Conservation (phyloP, 2,888 invertebrate genomes). For the Apodemia zela region DNA sequence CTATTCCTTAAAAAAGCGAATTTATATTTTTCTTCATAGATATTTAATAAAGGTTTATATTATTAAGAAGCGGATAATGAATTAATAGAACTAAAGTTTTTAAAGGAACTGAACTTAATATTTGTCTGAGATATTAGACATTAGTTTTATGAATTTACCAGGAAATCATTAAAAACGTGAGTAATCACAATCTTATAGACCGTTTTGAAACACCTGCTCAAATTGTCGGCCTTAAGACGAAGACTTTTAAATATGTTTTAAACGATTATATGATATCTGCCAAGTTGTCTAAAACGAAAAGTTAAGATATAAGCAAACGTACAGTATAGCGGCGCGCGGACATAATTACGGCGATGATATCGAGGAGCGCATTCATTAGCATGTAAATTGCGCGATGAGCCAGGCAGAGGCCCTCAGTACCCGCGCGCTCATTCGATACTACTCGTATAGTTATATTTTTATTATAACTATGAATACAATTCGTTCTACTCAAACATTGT, state of each 20-base stretch:
- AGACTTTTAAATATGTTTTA: slow-evolving; percentile 19
- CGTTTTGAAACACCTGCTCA: neutral
- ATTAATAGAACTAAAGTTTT: no score
- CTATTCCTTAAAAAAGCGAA: no score
- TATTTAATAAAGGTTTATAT: no score
- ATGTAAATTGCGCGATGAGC: slow-evolving; percentile 72
- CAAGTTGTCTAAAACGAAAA: slow-evolving; percentile 50
- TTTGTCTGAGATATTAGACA: no score
- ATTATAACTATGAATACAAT: neutral
- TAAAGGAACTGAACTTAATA: no score
- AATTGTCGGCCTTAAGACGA: no score
- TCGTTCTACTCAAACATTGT: no score
- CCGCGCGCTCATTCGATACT: slow-evolving; percentile 25
- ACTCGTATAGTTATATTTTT: neutral
- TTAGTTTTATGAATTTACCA: slow-evolving; percentile 43
- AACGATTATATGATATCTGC: slow-evolving; percentile 43
- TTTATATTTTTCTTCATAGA: no score
- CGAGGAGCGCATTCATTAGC: slow-evolving; percentile 70
- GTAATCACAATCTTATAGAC: slow-evolving; percentile 51
- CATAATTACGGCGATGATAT: slow-evolving; percentile 76
- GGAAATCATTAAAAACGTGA: slow-evolving; percentile 77
- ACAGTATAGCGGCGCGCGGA: slow-evolving; percentile 64
- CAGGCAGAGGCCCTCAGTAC: slow-evolving; percentile 37
- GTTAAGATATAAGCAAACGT: slow-evolving; percentile 55
- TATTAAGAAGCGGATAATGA: no score